A percentile compares a stretch with the other conserved stretches of the same genome.
Conservation (phyloP, 2,113 vertebrate genomes). For the Paradisaea rubra region DNA sequence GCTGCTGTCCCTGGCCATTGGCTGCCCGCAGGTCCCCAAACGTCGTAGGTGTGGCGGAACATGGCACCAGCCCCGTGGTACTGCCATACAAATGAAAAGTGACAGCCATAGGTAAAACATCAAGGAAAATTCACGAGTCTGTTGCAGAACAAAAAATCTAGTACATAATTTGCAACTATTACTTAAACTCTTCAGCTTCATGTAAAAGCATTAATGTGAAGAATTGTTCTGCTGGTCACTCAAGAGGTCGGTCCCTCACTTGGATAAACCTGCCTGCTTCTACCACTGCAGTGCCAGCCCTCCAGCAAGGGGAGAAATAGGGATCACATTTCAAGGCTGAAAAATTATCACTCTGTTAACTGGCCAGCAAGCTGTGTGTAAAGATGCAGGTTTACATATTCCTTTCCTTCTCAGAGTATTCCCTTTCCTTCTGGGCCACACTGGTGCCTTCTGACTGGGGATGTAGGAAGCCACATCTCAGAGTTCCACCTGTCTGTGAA, state of each 20-base stretch:
- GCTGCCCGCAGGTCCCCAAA: slow-evolving; percentile 95
- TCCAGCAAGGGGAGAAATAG: not conserved
- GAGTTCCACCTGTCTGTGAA: not conserved
- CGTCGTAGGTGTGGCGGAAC: slow-evolving; percentile 94
- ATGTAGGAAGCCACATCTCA: not conserved
- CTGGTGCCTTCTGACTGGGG: not conserved
- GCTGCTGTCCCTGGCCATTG: slow-evolving; percentile 95
- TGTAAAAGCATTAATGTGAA: not conserved
- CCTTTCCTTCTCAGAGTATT: not conserved
- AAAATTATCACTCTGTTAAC: not conserved
- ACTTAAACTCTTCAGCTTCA: not conserved
- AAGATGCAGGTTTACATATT: not conserved
- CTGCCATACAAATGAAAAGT: slow-evolving; percentile 63
- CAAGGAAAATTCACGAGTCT: not conserved
- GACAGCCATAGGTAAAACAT: not conserved
- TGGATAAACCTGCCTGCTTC: not conserved
- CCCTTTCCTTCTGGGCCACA: not conserved
- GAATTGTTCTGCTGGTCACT: not conserved
- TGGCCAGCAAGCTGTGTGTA: not conserved
- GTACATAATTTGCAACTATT: not conserved
- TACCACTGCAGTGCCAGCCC: not conserved
- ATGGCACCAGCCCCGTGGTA: slow-evolving; percentile 93
- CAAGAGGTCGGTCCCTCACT: not conserved
- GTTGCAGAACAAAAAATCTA: not conserved
- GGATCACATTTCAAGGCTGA: not conserved